These are phyloP conservation scores for Calephelis virginiensis DNA, from an alignment of 1,140 invertebrate species.

Conservation along the genomic window DNA sequence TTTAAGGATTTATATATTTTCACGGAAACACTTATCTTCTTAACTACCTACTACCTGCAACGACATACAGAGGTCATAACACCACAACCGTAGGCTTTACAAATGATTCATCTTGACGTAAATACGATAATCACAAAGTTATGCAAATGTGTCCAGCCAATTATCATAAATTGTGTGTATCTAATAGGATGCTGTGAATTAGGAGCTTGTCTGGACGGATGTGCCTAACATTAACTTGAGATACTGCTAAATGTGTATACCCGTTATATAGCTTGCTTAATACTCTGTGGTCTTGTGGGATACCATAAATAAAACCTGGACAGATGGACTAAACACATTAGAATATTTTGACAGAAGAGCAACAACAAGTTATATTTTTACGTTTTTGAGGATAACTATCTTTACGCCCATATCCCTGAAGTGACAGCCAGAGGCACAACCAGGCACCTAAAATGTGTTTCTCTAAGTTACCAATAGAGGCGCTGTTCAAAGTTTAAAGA, in stretches of 20 bases:
- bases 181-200: constrained; percentile 35
- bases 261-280: constrained; percentile 9
- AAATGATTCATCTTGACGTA: constrained; percentile 22
- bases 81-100: constrained; percentile 19
- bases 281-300: constrained; percentile 8
- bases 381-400: too few species aligned
- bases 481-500: too few species aligned
- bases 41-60: too few species aligned
- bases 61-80: constrained; percentile 3
- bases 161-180: constrained; percentile 46
- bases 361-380: too few species aligned
- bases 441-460: too few species aligned
- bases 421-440: too few species aligned
- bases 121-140: constrained; percentile 36
- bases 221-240: constrained; percentile 12
- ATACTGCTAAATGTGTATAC: constrained; percentile 7
- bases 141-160: constrained; percentile 42
- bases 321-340: not conserved
- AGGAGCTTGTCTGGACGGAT: constrained; percentile 25
- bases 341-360: not conserved
- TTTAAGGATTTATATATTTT: too few species aligned
- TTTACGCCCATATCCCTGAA: too few species aligned
- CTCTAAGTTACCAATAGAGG: too few species aligned
- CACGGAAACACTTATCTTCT: too few species aligned
- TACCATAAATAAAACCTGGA: not conserved